Conservation (phyloP, 2,797 vertebrate genomes). For the Chloroceryle inda region DNA sequence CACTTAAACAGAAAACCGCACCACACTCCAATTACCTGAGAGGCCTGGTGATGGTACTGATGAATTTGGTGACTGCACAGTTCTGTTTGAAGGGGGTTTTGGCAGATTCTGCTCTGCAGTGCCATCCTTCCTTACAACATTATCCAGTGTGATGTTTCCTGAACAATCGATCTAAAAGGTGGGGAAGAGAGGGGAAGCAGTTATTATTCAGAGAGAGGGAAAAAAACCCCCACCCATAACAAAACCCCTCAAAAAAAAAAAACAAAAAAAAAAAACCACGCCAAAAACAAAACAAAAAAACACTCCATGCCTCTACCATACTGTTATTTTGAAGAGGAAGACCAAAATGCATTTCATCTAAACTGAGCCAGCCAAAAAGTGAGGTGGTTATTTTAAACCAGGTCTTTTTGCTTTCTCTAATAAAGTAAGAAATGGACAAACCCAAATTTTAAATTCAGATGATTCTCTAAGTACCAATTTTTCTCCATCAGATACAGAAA, state of each 20-base stretch:
- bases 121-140: constrained; percentile 72
- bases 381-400: not conserved
- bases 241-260: accelerated
- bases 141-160: constrained; percentile 81
- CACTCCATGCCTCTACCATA: not conserved
- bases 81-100: constrained; percentile 79
- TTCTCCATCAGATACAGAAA: not conserved
- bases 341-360: not conserved
- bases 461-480: not conserved
- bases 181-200: not conserved
- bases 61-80: constrained; percentile 85
- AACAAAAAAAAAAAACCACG: not conserved
- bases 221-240: not conserved
- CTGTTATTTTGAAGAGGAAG: not conserved
- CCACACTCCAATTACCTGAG: constrained; percentile 65
- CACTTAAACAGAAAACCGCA: not conserved
- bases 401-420: not conserved
- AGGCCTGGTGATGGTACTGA: constrained; percentile 85
- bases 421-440: not conserved
- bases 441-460: not conserved
- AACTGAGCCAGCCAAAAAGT: not conserved
- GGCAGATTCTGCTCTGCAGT: constrained; percentile 74
- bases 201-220: not conserved
- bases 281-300: not conserved
- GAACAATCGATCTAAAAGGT: constrained; percentile 83